Evolutionary conservation across 2,113 vertebrate species (phyloP).

Genomic region (Diadophis punctatus): DNA sequence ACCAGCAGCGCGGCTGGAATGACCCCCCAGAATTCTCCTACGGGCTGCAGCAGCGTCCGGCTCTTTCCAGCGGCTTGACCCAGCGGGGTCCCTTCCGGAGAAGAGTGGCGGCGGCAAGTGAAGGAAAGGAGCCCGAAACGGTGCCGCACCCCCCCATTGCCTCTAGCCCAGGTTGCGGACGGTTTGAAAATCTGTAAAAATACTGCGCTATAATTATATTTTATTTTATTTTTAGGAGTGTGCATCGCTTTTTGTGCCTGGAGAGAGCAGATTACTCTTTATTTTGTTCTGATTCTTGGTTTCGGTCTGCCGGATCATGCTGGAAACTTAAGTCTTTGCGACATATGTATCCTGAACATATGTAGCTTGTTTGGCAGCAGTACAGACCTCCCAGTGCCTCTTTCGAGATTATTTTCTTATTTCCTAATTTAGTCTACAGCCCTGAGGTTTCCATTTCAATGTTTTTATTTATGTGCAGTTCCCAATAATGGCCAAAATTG

Average conservation of each 20-base stretch:
- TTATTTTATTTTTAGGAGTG: neutral
- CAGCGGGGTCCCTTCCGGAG: constrained; percentile 50
- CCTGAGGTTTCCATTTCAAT: neutral
- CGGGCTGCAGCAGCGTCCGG: constrained; percentile 73
- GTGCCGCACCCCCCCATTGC: neutral
- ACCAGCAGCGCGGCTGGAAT: constrained; percentile 91
- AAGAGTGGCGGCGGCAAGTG: neutral
- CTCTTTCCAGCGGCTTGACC: constrained; percentile 49
- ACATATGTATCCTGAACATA: neutral
- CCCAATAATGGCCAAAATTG: neutral
- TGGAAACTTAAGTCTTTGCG: neutral
- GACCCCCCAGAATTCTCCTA: constrained; percentile 94
- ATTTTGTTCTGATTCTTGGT: neutral
- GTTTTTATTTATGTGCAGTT: neutral
- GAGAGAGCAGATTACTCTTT: neutral
- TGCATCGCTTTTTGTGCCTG: neutral
- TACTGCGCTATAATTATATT: neutral
- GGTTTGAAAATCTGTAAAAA: neutral
- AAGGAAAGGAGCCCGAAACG: neutral
- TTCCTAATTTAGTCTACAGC: neutral
- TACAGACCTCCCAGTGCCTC: neutral
- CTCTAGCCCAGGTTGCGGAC: constrained; percentile 43
- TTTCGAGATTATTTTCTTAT: neutral
- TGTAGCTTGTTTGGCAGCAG: neutral
- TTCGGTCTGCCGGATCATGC: neutral